These are phyloP conservation scores for Drosophila sturtevanti DNA, from an alignment of 1,140 invertebrate genomes.

Conservation along the genomic window DNA sequence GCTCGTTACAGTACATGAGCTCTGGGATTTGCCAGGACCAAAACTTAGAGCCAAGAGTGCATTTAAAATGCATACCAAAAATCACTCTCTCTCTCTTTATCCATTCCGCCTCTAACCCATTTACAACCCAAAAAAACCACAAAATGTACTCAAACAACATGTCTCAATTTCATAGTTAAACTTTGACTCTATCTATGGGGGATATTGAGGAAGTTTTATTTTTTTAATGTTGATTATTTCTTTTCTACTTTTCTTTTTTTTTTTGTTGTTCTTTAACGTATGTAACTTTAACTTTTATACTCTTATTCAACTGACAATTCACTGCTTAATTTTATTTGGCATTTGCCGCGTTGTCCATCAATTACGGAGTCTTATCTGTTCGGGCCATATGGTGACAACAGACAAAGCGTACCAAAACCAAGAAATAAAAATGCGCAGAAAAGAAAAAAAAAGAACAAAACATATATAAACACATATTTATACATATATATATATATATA, in stretches of 20 bases:
- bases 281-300: conserved; percentile 5
- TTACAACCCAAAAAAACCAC: conserved; percentile 46
- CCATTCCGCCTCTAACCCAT: conserved; percentile 13
- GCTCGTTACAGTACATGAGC: conserved; percentile 69
- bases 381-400: conserved; percentile 71
- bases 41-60: conserved; percentile 7
- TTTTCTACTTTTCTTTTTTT: not conserved
- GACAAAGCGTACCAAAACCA: conserved; percentile 13
- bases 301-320: not conserved
- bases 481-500: not conserved
- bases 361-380: conserved; percentile 73
- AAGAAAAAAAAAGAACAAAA: conserved; percentile 31
- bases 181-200: conserved; percentile 24
- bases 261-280: no score
- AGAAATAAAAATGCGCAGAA: conserved; percentile 24
- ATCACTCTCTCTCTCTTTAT: conserved; percentile 10
- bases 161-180: conserved; percentile 71
- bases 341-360: conserved; percentile 58
- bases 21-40: conserved; percentile 31
- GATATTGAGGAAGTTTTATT: not conserved
- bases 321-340: conserved; percentile 31
- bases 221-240: not conserved
- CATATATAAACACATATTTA: not conserved
- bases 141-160: conserved; percentile 77
- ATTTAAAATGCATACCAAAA: conserved; percentile 30